Evolutionary conservation across 30 jellyfish, hydroid and myxozoan genomes (phyloP).

Genomic region (Pseudorhiza aurosa): DNA sequence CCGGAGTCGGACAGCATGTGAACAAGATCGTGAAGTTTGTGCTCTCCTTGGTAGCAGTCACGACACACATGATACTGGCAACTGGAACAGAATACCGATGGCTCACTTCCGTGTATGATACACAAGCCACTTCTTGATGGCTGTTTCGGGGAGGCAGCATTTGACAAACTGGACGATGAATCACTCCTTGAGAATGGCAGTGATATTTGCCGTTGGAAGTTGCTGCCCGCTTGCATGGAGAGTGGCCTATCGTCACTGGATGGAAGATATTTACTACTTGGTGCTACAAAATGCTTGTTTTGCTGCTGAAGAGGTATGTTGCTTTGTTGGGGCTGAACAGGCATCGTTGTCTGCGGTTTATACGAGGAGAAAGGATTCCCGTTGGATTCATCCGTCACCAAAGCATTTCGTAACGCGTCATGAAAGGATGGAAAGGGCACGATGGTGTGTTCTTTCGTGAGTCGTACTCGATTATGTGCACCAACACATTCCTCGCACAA

Average conservation of each 20-base stretch:
- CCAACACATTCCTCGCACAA: slow-evolving; percentile 89
- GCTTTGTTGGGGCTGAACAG: slow-evolving; percentile 38
- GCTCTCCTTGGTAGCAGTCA: slow-evolving; percentile 87
- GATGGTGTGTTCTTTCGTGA: slow-evolving; percentile 83
- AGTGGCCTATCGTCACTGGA: slow-evolving; percentile 26
- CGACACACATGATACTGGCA: slow-evolving; percentile 84
- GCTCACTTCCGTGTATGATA: slow-evolving; percentile 89
- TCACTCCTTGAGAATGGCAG: slow-evolving; percentile 51
- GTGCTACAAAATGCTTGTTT: slow-evolving; percentile 7
- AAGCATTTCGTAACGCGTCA: slow-evolving; percentile 70
- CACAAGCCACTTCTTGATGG: slow-evolving; percentile 53
- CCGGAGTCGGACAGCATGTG: slow-evolving; percentile 64
- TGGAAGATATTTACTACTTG: slow-evolving; percentile 9
- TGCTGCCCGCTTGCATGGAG: slow-evolving; percentile 35
- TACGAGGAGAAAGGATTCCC: slow-evolving; percentile 13
- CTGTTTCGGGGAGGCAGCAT: slow-evolving; percentile 19
- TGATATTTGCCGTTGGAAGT: slow-evolving; percentile 53
- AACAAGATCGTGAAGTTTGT: slow-evolving; percentile 75
- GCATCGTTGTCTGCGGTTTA: slow-evolving; percentile 32
- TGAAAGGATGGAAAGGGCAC: slow-evolving; percentile 79
- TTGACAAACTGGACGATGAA: slow-evolving; percentile 44
- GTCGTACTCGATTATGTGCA: slow-evolving; percentile 92
- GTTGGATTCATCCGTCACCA: slow-evolving; percentile 46
- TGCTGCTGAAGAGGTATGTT: slow-evolving; percentile 29
- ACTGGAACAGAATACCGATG: slow-evolving; percentile 66